Evolutionary conservation across 2,888 invertebrate genomes (phyloP).

Genomic region (Hermaeophaga mercurialis): DNA sequence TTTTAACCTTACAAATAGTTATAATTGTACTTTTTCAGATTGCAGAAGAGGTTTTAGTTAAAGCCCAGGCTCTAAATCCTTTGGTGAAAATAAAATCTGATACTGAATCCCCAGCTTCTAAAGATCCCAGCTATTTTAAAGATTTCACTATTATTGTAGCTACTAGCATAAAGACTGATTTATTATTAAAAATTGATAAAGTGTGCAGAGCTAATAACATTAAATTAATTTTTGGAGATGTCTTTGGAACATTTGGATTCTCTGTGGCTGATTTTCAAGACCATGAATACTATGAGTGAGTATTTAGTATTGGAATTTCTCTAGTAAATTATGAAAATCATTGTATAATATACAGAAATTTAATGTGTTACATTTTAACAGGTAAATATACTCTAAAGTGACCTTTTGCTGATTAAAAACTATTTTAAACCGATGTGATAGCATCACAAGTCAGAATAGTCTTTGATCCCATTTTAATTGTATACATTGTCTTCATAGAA

Average conservation of each 20-base stretch:
- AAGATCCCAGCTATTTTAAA: slow-evolving; percentile 73
- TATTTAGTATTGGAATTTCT: background rate
- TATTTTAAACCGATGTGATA: too few relatives aligned
- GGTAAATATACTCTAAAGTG: too few relatives aligned
- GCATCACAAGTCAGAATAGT: too few relatives aligned
- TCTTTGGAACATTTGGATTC: slow-evolving; percentile 93
- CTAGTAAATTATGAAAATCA: too few relatives aligned
- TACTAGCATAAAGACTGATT: slow-evolving; percentile 73
- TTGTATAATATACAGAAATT: too few relatives aligned
- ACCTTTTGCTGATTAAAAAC: too few relatives aligned
- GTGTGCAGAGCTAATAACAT: slow-evolving; percentile 75
- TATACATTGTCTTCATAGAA: too few relatives aligned
- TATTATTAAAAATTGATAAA: slow-evolving; percentile 75
- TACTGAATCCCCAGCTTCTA: slow-evolving; percentile 66
- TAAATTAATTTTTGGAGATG: slow-evolving; percentile 88
- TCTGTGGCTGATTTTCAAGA: slow-evolving; percentile 87
- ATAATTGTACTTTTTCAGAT: slow-evolving; percentile 62
- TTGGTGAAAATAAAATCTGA: slow-evolving; percentile 85
- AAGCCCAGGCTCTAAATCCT: slow-evolving; percentile 88
- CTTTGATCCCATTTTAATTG: slow-evolving; percentile 3
- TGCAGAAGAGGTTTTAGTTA: slow-evolving; percentile 78
- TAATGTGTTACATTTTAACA: too few relatives aligned
- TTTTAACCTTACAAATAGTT: background rate
- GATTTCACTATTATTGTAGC: slow-evolving; percentile 85
- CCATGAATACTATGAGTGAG: slow-evolving; percentile 81